A percentile compares a stretch with the other conserved stretches of the same genome.
Conservation (phyloP, 2,888 invertebrate species). For the Clanis bilineata region DNA sequence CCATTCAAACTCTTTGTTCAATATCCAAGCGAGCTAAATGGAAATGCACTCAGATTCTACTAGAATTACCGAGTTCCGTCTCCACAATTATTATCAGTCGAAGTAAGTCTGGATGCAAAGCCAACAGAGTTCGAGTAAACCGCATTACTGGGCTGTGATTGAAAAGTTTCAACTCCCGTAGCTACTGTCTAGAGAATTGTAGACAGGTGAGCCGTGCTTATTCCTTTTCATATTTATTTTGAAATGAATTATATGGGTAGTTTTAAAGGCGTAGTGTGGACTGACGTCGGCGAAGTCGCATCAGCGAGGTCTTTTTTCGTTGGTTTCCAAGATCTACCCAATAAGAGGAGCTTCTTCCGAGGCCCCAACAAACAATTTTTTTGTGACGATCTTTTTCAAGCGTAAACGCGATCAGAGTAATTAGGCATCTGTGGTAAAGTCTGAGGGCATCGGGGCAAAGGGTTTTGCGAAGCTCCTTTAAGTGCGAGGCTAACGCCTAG, state of each 20-base stretch:
- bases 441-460: too few species aligned
- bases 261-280: too few species aligned
- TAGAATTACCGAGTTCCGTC: constrained; percentile 31
- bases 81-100: constrained; percentile 26
- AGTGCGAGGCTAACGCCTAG: too few species aligned
- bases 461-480: too few species aligned
- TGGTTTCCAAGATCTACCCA: too few species aligned
- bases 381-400: too few species aligned
- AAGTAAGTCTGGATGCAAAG: constrained; percentile 30
- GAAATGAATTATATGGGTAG: neutral
- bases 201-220: neutral
- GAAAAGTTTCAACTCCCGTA: constrained; percentile 18
- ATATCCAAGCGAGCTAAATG: neutral
- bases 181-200: neutral
- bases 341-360: too few species aligned
- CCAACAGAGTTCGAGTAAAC: constrained; percentile 21
- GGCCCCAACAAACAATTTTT: too few species aligned
- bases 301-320: too few species aligned
- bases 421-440: too few species aligned
- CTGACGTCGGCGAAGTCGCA: too few species aligned
- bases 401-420: too few species aligned
- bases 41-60: constrained; percentile 27
- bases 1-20: neutral
- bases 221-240: neutral
- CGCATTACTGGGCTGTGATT: constrained; percentile 30